Evolutionary conservation across 2,888 invertebrate genomes (phyloP).

Genomic region (Alcis repandata): DNA sequence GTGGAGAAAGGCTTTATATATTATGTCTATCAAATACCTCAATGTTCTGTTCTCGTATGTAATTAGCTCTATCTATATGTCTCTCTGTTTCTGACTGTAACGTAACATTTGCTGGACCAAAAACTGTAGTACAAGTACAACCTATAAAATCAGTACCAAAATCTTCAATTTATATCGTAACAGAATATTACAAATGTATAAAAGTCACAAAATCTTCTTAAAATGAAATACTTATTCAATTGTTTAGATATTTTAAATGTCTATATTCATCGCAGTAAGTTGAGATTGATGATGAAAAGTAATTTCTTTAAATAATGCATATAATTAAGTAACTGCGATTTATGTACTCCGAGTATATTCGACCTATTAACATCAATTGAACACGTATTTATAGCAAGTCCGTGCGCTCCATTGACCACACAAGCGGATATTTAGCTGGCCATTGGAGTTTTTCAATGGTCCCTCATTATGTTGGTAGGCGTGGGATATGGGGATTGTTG

Average conservation of each 20-base stretch:
- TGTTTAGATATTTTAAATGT: too few relatives aligned
- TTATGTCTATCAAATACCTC: neutral
- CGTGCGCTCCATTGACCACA: constrained; percentile 39
- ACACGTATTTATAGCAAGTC: constrained; percentile 18
- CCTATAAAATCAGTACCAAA: too few relatives aligned
- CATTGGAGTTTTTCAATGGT: constrained; percentile 53
- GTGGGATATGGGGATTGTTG: constrained; percentile 28
- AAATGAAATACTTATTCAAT: too few relatives aligned
- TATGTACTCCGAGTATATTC: neutral
- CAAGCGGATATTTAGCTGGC: constrained; percentile 51
- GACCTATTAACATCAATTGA: neutral
- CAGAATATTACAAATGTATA: too few relatives aligned
- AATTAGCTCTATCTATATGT: too few relatives aligned
- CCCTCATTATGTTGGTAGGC: constrained; percentile 49
- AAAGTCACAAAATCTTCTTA: too few relatives aligned
- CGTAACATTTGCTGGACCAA: too few relatives aligned
- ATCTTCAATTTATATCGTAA: too few relatives aligned
- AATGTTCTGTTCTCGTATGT: neutral
- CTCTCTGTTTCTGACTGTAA: too few relatives aligned
- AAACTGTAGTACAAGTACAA: too few relatives aligned
- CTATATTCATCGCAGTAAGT: too few relatives aligned
- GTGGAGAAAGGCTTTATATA: neutral
- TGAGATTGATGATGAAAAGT: too few relatives aligned
- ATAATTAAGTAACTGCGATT: neutral
- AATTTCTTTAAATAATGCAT: neutral